Conservation (phyloP, 2,888 invertebrate genomes). For the Agrotis segetum region DNA sequence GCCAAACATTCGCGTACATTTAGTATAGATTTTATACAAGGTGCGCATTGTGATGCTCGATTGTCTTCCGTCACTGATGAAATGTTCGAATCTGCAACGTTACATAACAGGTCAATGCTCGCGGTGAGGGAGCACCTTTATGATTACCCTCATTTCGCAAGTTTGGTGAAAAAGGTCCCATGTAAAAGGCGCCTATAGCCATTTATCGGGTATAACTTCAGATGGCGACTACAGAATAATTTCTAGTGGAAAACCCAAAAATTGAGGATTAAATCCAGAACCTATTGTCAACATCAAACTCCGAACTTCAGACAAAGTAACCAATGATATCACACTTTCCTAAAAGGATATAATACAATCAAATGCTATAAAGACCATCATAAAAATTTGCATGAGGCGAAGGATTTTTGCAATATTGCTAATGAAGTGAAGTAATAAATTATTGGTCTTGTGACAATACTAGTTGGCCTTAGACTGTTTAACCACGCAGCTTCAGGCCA, state of each 20-base stretch:
- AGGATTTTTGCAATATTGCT: constrained; percentile 28
- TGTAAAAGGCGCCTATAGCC: neutral
- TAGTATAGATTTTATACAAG: too few species aligned
- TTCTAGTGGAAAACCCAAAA: neutral
- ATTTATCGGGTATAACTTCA: neutral
- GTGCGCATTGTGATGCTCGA: too few species aligned
- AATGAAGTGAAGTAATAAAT: constrained; percentile 21
- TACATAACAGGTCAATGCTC: too few species aligned
- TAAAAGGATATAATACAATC: constrained; percentile 11
- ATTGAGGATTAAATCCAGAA: too few species aligned
- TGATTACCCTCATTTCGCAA: neutral
- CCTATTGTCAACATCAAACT: too few species aligned
- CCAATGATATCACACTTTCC: constrained; percentile 14
- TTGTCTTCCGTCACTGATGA: too few species aligned
- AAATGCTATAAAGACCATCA: constrained; percentile 13
- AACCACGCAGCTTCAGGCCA: constrained; percentile 2
- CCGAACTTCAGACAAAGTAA: neutral
- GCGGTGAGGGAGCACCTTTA: neutral
- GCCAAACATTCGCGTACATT: too few species aligned
- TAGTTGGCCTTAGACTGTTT: constrained; percentile 22
- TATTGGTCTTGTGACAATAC: constrained; percentile 16
- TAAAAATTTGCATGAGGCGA: constrained; percentile 43
- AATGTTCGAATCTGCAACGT: too few species aligned
- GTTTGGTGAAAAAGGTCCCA: neutral
- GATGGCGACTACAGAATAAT: neutral